phyloP scores from a whole-genome alignment of 2,888 invertebrate genomes.

The Mesoligia furuncula region DNA sequence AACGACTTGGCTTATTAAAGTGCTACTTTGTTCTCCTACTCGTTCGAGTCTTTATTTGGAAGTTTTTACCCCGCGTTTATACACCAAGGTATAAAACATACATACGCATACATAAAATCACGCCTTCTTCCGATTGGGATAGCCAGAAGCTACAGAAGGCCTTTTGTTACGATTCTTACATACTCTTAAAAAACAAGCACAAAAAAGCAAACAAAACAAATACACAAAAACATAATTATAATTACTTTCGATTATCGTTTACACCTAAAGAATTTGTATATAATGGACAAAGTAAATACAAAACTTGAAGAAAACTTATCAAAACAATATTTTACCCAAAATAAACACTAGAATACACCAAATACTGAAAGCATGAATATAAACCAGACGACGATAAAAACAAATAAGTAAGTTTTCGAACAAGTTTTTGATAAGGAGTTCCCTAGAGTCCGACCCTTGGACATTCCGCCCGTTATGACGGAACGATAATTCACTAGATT shows the following conservation, averaged over 20 bases:
- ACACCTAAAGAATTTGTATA: neutral
- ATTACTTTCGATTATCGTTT: neutral
- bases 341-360: conserved; percentile 26
- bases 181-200: no score
- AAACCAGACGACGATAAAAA: conserved; percentile 66
- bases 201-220: neutral
- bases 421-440: conserved; percentile 72
- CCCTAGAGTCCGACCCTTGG: conserved; percentile 68
- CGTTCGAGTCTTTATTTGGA: neutral
- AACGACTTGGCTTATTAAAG: neutral
- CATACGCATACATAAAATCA: no score
- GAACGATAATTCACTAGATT: conserved; percentile 72
- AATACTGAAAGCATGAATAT: conserved; percentile 45
- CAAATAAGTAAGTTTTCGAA: conserved; percentile 69
- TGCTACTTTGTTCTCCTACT: neutral
- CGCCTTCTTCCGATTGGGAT: no score
- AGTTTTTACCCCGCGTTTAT: neutral
- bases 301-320: neutral
- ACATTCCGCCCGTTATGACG: conserved; percentile 71
- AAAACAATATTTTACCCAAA: conserved; percentile 4
- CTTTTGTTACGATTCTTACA: no score
- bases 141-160: no score
- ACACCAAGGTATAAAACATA: neutral
- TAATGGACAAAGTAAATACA: neutral
- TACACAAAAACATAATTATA: neutral